phyloP scores from a whole-genome alignment of 2,888 invertebrate species.

The Ommatoiulus sabulosus region DNA sequence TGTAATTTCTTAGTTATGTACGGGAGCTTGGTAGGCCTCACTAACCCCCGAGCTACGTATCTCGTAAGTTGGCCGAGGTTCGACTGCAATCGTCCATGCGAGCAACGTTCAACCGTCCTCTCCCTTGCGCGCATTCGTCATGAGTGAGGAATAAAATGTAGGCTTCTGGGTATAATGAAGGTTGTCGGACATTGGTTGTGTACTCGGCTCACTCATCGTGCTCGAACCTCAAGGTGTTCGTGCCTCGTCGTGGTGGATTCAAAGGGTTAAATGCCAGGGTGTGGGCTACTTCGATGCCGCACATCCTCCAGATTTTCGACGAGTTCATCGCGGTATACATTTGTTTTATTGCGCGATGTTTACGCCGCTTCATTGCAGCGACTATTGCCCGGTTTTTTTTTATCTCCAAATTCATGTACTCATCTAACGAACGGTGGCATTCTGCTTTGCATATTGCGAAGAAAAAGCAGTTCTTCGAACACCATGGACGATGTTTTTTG shows the following conservation, averaged over 20 bases:
- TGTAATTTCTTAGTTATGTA: too few species aligned
- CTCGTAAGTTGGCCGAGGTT: neutral
- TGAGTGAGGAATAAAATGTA: neutral
- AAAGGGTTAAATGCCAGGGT: neutral
- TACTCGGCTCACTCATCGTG: neutral
- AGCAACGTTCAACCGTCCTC: neutral
- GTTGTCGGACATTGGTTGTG: neutral
- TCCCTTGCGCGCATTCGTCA: neutral
- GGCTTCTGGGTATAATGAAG: neutral
- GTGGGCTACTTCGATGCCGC: neutral
- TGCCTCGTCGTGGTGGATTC: neutral
- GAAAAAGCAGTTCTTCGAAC: neutral
- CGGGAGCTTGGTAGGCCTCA: too few species aligned
- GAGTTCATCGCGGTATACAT: too few species aligned
- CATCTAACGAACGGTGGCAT: too few species aligned
- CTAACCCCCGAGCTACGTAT: too few species aligned
- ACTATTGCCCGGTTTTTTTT: too few species aligned
- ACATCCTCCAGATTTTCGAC: too few species aligned
- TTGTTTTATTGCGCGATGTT: too few species aligned
- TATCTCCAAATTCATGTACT: too few species aligned
- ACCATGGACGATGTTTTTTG: too few species aligned
- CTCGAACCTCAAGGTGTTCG: conserved; percentile 3
- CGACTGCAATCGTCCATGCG: neutral
- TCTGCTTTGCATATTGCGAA: neutral
- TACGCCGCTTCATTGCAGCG: too few species aligned